Evolutionary conservation across 2,113 vertebrate genomes (phyloP), one percentile per base, ranked within the genome.

Genomic region (Siniperca chuatsi): DNA sequence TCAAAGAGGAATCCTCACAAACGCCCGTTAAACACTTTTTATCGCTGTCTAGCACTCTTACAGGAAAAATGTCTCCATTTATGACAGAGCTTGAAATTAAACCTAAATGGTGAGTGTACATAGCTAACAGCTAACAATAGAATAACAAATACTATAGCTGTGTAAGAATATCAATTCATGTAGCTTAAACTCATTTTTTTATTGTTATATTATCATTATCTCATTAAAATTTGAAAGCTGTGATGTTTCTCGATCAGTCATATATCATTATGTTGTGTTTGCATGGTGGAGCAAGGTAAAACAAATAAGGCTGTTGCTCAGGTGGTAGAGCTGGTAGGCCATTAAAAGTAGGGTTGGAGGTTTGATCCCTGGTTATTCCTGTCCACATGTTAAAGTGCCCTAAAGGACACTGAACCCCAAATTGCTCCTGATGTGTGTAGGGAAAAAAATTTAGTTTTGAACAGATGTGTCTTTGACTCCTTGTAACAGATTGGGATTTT

Each of bases 1-100:
- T 75, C 64, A 65, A 54, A 81, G 71, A 58, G 2, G 37, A 79
- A 55, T 68, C 65, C 48, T 75, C 58, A n/a, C 55, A 74, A 77
- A 73, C 67, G 50, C 29, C 55, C 64, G 21, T 33, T 10, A 13
- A 18, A 86, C 37, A 61, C 61, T 57, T 78, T 68, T 42, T 66
- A 25, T 40, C 33, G 23, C 2, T 44, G 33, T n/a, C 18, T 13
- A 29, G 75, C 40, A 20, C 12, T 29, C 50, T 8, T 58, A 20
- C 13, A 18, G 37, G 64, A 80, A 61, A 46, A 18, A 29, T 12
- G 8, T 66, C 16, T 5, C 12, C 16, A 46, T 58, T 62, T 33
- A n/a, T 40, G 21, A 23, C 4, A 0, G n/a, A 40, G 12, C 8
- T 15, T 46, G 10, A 74, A 50, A 18, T 40, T 9, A 23, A 65